Evolutionary conservation across 2,888 invertebrate genomes (phyloP).

Genomic region (Heteromurus nitidus): DNA sequence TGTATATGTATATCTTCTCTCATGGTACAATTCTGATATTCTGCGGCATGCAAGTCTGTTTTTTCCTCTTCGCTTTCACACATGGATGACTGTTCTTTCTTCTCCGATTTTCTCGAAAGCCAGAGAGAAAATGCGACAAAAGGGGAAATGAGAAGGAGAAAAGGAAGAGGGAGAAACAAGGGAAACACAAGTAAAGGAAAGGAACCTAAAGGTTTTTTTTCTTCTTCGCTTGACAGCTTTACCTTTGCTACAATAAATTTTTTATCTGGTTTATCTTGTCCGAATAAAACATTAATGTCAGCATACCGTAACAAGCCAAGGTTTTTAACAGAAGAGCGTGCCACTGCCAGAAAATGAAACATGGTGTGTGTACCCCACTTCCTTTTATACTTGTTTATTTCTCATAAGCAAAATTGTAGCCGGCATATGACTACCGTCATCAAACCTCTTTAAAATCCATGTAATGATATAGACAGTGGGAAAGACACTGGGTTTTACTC

Average conservation of each 20-base stretch:
- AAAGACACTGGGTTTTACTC: too few species aligned
- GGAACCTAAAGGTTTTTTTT: neutral
- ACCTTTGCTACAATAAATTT: constrained; percentile 28
- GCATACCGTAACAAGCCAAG: neutral
- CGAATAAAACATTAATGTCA: neutral
- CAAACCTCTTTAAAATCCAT: too few species aligned
- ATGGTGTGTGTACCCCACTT: neutral
- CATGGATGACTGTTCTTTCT: neutral
- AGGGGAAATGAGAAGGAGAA: neutral
- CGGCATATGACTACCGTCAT: too few species aligned
- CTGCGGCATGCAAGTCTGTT: too few species aligned
- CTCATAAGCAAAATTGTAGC: too few species aligned
- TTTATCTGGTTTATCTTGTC: constrained; percentile 2
- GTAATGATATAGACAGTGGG: too few species aligned
- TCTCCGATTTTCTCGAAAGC: too few species aligned
- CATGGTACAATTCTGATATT: too few species aligned
- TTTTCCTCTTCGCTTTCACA: constrained; percentile 1
- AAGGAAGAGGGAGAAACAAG: neutral
- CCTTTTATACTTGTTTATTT: neutral
- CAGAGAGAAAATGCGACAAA: too few species aligned
- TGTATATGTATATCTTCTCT: too few species aligned
- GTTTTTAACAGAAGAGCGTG: constrained; percentile 1
- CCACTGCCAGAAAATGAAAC: constrained; percentile 1
- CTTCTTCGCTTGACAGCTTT: neutral
- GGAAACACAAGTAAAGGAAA: neutral